Evolutionary conservation across 2,113 vertebrate species (phyloP), one percentile per base, ranked within the genome.

Genomic region (Machaerirhynchus nigripectus): DNA sequence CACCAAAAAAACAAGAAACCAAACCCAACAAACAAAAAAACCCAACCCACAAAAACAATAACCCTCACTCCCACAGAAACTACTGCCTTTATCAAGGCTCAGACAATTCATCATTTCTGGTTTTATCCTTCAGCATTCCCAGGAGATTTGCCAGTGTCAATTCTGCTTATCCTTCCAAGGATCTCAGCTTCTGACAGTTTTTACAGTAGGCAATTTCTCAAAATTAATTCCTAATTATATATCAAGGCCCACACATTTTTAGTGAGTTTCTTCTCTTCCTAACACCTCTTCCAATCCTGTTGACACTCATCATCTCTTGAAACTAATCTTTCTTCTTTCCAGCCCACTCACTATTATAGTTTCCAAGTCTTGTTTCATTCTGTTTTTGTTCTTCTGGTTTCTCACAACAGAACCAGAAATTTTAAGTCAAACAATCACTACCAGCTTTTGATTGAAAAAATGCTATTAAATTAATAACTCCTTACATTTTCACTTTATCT

Each of bases 201-300:
- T 61, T 81, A 52, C 83, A 92, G 83, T 18, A 81, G 35, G 44
- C 61, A 94, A 94, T 87, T 82, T 93, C 46, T 87, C 84, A 46
- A 79, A 95, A 94, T 96, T 87, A 95, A 86, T 82, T 94, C 65
- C 61, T 87, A 95, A 97, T 77, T 90, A 75, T 40, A n/a, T 74
- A 81, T 60, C 47, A 91, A 93, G 78, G 69, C 61, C 81, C 49
- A 79, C 84, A 87, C 23, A 42, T 65, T 91, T 87, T 95, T 39
- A 86, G 13, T 69, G 39, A 82, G 61, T 82, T 84, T 89, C 65
- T 71, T 94, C 69, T 81, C 35, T 87, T 91, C 49, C 24, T 73
- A 92, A 89, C 5, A 13, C 40, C 73, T 95, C 84, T 84, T 87
- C 52, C 50, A 75, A 75, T 68, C 26, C n/a, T 70, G 27, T 59